Evolutionary conservation across 2,113 vertebrate genomes (phyloP).

Genomic region (Porphyrio hochstetteri): DNA sequence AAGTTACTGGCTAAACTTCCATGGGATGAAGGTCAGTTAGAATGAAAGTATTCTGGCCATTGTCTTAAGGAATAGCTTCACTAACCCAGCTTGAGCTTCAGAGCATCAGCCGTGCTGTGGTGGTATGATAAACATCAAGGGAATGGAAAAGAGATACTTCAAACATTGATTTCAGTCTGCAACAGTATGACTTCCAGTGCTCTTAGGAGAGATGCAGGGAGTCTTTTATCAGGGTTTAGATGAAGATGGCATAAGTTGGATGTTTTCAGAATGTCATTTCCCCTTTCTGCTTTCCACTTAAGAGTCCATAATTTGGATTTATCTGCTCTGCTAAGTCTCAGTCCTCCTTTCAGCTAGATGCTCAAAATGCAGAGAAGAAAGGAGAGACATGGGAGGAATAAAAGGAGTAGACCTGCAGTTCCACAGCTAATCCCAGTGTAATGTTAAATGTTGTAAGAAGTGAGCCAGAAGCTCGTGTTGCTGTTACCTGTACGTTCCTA

Average conservation of each 20-base stretch:
- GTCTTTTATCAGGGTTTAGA: not conserved
- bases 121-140: not conserved
- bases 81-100: not conserved
- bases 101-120: not conserved
- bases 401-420: not conserved
- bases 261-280: not conserved
- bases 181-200: not conserved
- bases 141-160: not conserved
- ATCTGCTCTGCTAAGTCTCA: not conserved
- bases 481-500: not conserved
- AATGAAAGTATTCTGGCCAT: not conserved
- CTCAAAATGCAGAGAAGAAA: not conserved
- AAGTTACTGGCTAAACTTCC: not conserved
- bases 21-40: not conserved
- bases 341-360: not conserved
- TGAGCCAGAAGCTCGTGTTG: not conserved
- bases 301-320: not conserved
- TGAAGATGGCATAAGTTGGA: not conserved
- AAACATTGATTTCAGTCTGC: not conserved
- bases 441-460: not conserved
- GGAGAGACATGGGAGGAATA: not conserved
- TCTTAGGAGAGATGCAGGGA: not conserved
- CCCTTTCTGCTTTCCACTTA: not conserved
- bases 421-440: not conserved
- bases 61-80: not conserved